A percentile compares a stretch with the other conserved stretches of the same genome.
Evolutionary conservation across 2,113 vertebrate genomes (phyloP).

Genomic region (Muntiacus reevesi): DNA sequence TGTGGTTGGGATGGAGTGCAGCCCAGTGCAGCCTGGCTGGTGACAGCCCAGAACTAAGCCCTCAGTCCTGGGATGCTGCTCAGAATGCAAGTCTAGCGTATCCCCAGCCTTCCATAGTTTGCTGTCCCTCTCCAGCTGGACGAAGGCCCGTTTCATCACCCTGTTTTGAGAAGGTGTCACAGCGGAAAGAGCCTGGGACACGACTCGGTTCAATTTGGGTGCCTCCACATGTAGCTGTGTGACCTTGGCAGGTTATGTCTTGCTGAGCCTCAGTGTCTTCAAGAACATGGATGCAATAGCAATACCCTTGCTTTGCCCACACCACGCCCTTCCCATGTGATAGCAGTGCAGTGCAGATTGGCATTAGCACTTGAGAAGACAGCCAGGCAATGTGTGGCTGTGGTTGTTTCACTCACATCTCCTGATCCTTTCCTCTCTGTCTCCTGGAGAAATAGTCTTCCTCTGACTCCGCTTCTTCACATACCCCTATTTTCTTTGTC

Average conservation of each 20-base stretch:
- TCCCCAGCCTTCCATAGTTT: background rate
- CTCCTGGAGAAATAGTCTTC: background rate
- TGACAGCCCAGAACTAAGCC: background rate
- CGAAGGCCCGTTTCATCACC: background rate
- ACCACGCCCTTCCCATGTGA: background rate
- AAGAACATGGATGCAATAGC: background rate
- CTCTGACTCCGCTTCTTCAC: background rate
- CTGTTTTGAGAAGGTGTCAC: background rate
- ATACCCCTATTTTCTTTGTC: background rate
- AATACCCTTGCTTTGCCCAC: background rate
- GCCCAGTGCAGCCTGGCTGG: fast-evolving
- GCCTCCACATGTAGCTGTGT: background rate
- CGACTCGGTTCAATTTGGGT: background rate
- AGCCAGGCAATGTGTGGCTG: background rate
- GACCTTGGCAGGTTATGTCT: background rate
- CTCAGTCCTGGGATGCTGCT: fast-evolving
- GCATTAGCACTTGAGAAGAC: background rate
- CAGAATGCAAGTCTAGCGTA: fast-evolving
- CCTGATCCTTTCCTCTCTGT: background rate
- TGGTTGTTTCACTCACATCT: background rate
- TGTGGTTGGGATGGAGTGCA: background rate
- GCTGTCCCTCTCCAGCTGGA: background rate
- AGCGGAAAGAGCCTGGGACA: background rate
- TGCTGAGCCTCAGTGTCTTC: background rate
- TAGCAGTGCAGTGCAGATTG: background rate